These are phyloP conservation scores for Chromis chromis DNA, from an alignment of 2,797 vertebrate genomes.

Conservation along the genomic window DNA sequence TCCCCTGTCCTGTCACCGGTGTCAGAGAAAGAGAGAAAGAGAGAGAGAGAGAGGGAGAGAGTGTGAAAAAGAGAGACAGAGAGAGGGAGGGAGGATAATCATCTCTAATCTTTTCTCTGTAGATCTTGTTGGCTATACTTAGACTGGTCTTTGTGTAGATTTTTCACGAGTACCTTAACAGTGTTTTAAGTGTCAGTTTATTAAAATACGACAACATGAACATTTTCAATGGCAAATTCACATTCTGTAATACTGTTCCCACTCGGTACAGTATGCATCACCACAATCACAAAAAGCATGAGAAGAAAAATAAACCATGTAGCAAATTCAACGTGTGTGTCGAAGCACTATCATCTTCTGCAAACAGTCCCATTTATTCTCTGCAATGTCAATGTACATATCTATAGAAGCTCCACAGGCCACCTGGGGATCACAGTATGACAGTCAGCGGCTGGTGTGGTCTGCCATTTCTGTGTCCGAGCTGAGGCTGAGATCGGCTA, in stretches of 20 bases:
- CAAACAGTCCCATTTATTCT: constrained; percentile 26
- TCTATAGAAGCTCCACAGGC: background rate
- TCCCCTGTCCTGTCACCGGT: constrained; percentile 60
- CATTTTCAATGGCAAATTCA: constrained; percentile 45
- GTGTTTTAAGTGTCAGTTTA: constrained; percentile 77
- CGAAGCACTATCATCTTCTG: constrained; percentile 29
- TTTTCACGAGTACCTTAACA: constrained; percentile 30
- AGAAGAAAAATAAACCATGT: background rate
- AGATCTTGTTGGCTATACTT: constrained; percentile 75
- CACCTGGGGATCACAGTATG: constrained; percentile 15
- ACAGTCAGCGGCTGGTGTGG: constrained; percentile 73
- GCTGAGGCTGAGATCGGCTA: constrained; percentile 86
- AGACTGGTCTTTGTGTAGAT: constrained; percentile 61
- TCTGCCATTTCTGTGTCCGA: constrained; percentile 85
- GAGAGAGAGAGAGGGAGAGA: constrained; percentile 22
- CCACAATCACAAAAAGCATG: constrained; percentile 6
- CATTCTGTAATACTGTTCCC: constrained; percentile 48
- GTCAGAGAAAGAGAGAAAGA: constrained; percentile 46
- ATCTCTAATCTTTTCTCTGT: constrained; percentile 83
- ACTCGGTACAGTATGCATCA: constrained; percentile 36
- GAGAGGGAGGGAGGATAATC: constrained; percentile 74
- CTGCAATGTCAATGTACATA: constrained; percentile 21
- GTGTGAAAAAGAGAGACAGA: constrained; percentile 4
- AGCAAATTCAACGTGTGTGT: background rate
- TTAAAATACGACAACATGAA: constrained; percentile 60